These are phyloP conservation scores for Lutjanus argentimaculatus DNA, from an alignment of 2,797 vertebrate species.

Conservation along the genomic window DNA sequence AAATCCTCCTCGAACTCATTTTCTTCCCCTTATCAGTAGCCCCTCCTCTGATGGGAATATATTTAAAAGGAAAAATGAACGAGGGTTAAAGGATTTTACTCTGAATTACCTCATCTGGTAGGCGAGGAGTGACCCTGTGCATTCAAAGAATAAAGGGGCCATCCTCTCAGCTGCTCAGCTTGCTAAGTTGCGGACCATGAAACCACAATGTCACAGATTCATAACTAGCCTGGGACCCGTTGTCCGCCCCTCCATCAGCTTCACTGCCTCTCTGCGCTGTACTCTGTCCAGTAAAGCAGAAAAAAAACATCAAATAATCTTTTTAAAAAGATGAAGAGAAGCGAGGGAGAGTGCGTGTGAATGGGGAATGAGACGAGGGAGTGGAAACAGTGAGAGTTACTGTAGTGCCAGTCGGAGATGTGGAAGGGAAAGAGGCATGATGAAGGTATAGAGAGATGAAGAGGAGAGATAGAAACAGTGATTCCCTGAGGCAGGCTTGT, in stretches of 20 bases:
- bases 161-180: slow-evolving; percentile 21
- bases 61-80: slow-evolving; percentile 22
- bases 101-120: slow-evolving; percentile 1
- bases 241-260: not conserved
- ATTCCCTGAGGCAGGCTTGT: slow-evolving; percentile 39
- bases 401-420: slow-evolving; percentile 20
- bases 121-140: not conserved
- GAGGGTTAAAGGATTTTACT: slow-evolving; percentile 12
- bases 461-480: slow-evolving; percentile 36
- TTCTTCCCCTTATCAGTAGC: slow-evolving; percentile 14
- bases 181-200: slow-evolving; percentile 8
- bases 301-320: slow-evolving; percentile 31
- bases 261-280: slow-evolving; percentile 11
- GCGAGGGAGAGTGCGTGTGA: slow-evolving; percentile 22
- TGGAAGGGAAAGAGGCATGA: slow-evolving; percentile 32
- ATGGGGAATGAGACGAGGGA: slow-evolving; percentile 15
- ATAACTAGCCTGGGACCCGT: slow-evolving; percentile 4
- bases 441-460: slow-evolving; percentile 48
- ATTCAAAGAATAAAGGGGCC: not conserved
- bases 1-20: not conserved
- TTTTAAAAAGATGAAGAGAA: slow-evolving; percentile 43
- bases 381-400: slow-evolving; percentile 27
- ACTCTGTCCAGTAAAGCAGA: slow-evolving; percentile 46
- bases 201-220: slow-evolving; percentile 26
- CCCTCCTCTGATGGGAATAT: not conserved